A percentile compares a stretch with the other conserved stretches of the same genome.
Conservation (phyloP, 2,888 invertebrate genomes). For the Stenotaenia linearis region DNA sequence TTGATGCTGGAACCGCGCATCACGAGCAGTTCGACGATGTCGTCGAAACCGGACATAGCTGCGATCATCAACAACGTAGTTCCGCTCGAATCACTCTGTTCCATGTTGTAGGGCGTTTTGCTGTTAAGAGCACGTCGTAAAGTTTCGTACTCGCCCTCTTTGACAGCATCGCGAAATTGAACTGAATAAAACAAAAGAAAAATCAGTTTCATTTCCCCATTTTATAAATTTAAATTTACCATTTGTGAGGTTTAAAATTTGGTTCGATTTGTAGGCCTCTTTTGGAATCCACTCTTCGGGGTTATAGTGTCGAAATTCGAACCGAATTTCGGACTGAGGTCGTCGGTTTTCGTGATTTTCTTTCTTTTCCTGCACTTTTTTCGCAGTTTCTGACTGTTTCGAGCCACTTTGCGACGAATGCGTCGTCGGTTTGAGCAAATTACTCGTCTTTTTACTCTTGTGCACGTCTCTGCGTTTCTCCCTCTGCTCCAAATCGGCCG, state of each 20-base stretch:
- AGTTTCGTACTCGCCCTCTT: slow-evolving; percentile 15
- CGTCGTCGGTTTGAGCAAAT: neutral
- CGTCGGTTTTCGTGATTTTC: neutral
- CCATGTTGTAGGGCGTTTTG: slow-evolving; percentile 2
- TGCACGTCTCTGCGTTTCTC: neutral
- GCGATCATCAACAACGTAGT: slow-evolving; percentile 44
- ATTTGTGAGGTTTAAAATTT: neutral
- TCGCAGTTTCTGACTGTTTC: neutral
- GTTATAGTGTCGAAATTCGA: slow-evolving; percentile 5
- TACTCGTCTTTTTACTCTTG: neutral
- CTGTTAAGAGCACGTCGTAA: slow-evolving; percentile 6
- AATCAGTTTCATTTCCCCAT: no score
- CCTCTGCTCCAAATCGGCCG: neutral
- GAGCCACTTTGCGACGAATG: neutral
- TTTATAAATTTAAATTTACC: no score
- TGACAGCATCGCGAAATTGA: slow-evolving; percentile 22
- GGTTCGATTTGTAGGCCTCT: neutral
- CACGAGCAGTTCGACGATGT: slow-evolving; percentile 43
- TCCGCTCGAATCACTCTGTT: slow-evolving; percentile 36
- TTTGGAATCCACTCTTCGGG: slow-evolving; percentile 27
- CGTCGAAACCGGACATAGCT: slow-evolving; percentile 43
- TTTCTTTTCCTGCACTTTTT: neutral
- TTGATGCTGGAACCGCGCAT: slow-evolving; percentile 44
- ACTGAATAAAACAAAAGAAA: neutral
- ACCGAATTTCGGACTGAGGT: neutral